Base-by-base conservation (phyloP, 1,140 invertebrate genomes). In the Zaprionus kolodkinae region DNA sequence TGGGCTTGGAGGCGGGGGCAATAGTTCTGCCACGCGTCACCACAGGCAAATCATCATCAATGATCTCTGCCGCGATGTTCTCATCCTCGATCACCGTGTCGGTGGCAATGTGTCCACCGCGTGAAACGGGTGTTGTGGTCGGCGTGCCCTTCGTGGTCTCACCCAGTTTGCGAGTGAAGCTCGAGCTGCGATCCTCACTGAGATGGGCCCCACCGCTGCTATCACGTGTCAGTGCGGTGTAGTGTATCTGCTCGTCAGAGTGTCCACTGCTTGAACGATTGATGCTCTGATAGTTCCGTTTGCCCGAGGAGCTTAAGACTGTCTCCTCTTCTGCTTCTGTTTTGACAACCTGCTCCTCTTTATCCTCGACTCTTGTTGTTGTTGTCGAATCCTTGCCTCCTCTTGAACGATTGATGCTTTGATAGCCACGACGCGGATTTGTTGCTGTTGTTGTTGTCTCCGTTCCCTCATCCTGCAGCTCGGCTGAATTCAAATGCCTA, bases 11-110 rank as follows among this genome's bases (percentile, higher is more conserved):
- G 1, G 79, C 56, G 0, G 82, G 82, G 3, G 82, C 78, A 35
- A 70, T 76, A 2, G 83, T 86, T 43, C 66, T 64, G n/a, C 82
- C 78, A 7, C 75, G 35, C 0, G 66, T 43, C 10, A 62, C 67
- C 5, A 52, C 12, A 9, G 56, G 15, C 1, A 21, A 68, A 6
- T 87, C 82, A 11, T 86, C 77, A 36, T 90, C 82, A n/a, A 76
- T 68, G 27, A 90, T 62, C 36, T 90, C 87, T 0, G 86, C 82
- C 0, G 87, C 87, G n/a, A 78, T 77, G 48, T 90, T 90, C 33
- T 90, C 87, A 33, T 80, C 86, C 30, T 79, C 77, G 21, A 64
- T 48, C 3, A 38, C 45, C 59, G 62, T 71, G 11, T 76, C 76
- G 9, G 25, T 13, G 66, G 30, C 13, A 15, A 84, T 72, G 35